phyloP scores from a whole-genome alignment of 1,140 invertebrate genomes.

The Pseudomyrmex flavicornis region DNA sequence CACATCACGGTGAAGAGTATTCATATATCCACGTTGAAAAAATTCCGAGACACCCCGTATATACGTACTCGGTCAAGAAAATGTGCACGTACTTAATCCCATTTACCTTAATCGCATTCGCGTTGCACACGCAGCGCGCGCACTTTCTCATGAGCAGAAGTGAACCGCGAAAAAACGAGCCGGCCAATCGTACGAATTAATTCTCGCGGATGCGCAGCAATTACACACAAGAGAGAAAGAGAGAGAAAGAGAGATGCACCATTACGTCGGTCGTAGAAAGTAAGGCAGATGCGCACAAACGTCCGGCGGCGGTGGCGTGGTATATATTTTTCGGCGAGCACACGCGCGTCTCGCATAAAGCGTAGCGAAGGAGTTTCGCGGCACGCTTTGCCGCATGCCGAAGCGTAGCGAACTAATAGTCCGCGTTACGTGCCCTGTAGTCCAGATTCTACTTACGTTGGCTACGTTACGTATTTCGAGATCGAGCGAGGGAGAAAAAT shows the following conservation, averaged over 20 bases:
- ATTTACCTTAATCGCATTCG: constrained; percentile 36
- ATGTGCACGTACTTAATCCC: constrained; percentile 23
- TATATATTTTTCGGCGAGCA: constrained; percentile 47
- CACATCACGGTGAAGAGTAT: neutral
- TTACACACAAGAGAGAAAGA: constrained; percentile 25
- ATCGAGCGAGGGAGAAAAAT: constrained; percentile 26
- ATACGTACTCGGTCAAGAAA: neutral
- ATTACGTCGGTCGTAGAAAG: constrained; percentile 1
- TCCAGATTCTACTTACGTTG: constrained; percentile 56
- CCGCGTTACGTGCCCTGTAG: constrained; percentile 57
- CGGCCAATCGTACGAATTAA: constrained; percentile 60
- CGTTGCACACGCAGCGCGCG: constrained; percentile 6
- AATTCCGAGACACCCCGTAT: constrained; percentile 6
- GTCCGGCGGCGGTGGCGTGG: neutral
- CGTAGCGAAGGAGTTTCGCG: constrained; percentile 50
- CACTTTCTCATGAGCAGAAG: constrained; percentile 39
- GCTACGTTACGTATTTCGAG: constrained; percentile 51
- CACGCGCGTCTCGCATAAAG: constrained; percentile 45
- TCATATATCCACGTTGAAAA: neutral
- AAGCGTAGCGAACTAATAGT: constrained; percentile 60
- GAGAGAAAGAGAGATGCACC: constrained; percentile 29
- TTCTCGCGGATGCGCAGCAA: constrained; percentile 49
- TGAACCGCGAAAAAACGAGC: constrained; percentile 35
- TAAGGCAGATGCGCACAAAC: neutral
- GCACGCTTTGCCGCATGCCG: constrained; percentile 56